These are phyloP conservation scores for Hycleus cichorii DNA, from an alignment of 1,140 invertebrate genomes.

Conservation along the genomic window DNA sequence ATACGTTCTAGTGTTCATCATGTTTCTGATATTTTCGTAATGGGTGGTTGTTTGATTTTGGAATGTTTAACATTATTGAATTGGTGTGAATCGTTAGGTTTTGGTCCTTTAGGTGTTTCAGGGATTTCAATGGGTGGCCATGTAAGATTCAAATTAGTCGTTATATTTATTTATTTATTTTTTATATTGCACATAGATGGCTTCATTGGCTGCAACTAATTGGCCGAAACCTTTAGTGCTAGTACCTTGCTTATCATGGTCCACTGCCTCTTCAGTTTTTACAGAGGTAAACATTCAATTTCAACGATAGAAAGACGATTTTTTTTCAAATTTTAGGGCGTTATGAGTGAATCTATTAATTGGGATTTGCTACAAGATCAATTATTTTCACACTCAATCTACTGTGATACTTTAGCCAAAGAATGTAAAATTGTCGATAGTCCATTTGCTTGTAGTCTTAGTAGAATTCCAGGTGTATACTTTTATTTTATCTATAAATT, in stretches of 20 bases:
- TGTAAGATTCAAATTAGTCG: conserved; percentile 54
- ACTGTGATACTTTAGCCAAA: conserved; percentile 75
- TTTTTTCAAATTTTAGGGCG: conserved; percentile 58
- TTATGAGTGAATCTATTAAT: conserved; percentile 90
- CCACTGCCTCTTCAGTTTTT: conserved; percentile 92
- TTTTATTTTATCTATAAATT: not conserved
- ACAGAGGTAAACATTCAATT: conserved; percentile 61
- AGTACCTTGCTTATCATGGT: conserved; percentile 95
- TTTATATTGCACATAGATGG: conserved; percentile 65
- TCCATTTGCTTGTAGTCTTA: conserved; percentile 33
- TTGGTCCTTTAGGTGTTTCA: conserved; percentile 85
- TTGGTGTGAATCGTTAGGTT: conserved; percentile 84
- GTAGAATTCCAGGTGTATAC: conserved; percentile 24
- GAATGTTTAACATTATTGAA: conserved; percentile 88
- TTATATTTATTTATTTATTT: not conserved
- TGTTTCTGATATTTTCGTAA: conserved; percentile 97
- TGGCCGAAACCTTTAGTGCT: conserved; percentile 89
- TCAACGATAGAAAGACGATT: conserved; percentile 17
- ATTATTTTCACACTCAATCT: conserved; percentile 76
- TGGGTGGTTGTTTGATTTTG: conserved; percentile 94
- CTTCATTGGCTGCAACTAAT: conserved; percentile 88
- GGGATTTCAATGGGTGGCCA: conserved; percentile 99
- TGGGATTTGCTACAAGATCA: conserved; percentile 88
- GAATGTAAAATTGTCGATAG: conserved; percentile 43
- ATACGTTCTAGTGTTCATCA: conserved; percentile 85